phyloP scores from a whole-genome alignment of 2,797 vertebrate species.

The Notolabrus celidotus region DNA sequence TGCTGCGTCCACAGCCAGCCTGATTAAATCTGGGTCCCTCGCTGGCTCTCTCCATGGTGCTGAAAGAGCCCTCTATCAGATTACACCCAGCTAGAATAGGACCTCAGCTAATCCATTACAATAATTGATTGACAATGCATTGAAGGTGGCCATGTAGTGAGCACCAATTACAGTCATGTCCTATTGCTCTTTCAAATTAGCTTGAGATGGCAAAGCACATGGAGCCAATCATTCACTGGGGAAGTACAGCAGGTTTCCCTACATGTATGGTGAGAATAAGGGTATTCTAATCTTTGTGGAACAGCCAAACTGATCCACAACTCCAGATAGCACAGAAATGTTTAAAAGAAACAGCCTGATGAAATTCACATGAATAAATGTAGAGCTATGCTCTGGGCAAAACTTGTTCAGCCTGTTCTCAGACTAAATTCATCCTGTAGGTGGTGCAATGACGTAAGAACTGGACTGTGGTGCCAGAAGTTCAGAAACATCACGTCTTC shows the following conservation, averaged over 20 bases:
- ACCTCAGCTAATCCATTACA: constrained; percentile 96
- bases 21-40: constrained; percentile 98
- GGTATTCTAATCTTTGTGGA: constrained; percentile 53
- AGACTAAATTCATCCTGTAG: constrained; percentile 80
- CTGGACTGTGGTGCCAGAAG: constrained; percentile 21
- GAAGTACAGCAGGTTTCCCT: constrained; percentile 85
- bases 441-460: constrained; percentile 80
- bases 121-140: constrained; percentile 95
- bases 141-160: constrained; percentile 90
- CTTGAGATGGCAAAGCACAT: constrained; percentile 49
- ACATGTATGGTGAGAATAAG: constrained; percentile 31
- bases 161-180: constrained; percentile 88
- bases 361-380: constrained; percentile 15
- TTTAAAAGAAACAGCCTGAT: constrained; percentile 39
- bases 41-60: constrained; percentile 94
- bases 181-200: constrained; percentile 90
- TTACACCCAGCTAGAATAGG: constrained; percentile 92
- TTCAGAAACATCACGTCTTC: not conserved
- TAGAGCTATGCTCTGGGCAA: not conserved
- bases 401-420: constrained; percentile 35
- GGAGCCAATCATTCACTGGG: constrained; percentile 75
- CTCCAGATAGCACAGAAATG: constrained; percentile 47
- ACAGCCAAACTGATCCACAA: constrained; percentile 40
- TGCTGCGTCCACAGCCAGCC: constrained; percentile 73
- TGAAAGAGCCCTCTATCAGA: constrained; percentile 96